These are phyloP conservation scores for Globia sparganii DNA, from an alignment of 2,888 invertebrate species.

Conservation along the genomic window DNA sequence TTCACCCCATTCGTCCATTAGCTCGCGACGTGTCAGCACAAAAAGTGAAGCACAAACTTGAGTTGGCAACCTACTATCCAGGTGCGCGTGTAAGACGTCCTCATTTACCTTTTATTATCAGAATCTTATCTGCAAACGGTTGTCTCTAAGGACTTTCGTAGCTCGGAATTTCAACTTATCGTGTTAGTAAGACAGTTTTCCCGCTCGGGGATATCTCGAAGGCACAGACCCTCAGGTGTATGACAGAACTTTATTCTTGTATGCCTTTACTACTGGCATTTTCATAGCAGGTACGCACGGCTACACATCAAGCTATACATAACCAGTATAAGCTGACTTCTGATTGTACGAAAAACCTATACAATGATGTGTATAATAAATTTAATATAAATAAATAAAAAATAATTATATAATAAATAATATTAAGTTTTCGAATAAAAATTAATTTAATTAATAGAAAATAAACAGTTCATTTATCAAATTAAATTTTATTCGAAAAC, in stretches of 20 bases:
- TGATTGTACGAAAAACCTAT: too few relatives aligned
- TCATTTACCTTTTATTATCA: neutral
- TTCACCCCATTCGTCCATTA: neutral
- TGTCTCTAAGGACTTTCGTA: neutral
- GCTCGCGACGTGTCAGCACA: neutral
- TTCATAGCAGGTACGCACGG: neutral
- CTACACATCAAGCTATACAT: too few relatives aligned
- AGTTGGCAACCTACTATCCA: neutral
- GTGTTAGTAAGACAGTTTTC: constrained; percentile 10
- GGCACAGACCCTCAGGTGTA: neutral
- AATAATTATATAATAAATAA: too few relatives aligned
- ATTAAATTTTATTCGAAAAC: too few relatives aligned
- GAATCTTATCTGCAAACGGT: neutral
- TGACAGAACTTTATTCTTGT: neutral
- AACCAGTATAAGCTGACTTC: too few relatives aligned
- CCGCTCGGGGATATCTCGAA: neutral
- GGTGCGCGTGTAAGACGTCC: neutral
- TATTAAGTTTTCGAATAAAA: too few relatives aligned
- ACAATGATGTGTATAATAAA: too few relatives aligned
- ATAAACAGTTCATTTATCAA: too few relatives aligned
- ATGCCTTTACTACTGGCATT: neutral
- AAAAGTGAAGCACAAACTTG: neutral
- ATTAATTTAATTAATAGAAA: too few relatives aligned
- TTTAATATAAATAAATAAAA: too few relatives aligned
- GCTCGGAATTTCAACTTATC: neutral